A percentile compares a stretch with the other conserved stretches of the same genome.
These are phyloP conservation scores for Mastacembelus armatus DNA, from an alignment of 2,797 vertebrate species.

Conservation along the genomic window DNA sequence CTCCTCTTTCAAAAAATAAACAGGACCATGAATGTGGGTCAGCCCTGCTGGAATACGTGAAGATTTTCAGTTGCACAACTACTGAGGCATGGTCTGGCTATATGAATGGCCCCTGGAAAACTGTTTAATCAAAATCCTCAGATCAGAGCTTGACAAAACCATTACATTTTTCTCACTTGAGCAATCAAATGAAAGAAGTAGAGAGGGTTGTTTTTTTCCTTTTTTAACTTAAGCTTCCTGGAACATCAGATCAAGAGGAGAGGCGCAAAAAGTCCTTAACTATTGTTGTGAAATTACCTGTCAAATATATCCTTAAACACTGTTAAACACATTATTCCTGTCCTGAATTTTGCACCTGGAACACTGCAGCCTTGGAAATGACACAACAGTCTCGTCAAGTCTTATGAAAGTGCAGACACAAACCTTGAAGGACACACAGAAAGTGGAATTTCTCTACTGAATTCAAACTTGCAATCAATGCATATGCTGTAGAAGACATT, in stretches of 20 bases:
- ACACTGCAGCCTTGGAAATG: slow-evolving; percentile 11
- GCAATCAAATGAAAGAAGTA: slow-evolving; percentile 37
- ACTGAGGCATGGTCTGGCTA: slow-evolving; percentile 60
- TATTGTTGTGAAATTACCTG: not conserved
- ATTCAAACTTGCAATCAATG: slow-evolving; percentile 15
- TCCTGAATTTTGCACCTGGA: not conserved
- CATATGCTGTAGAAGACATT: slow-evolving; percentile 6
- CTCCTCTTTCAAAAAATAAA: slow-evolving; percentile 42
- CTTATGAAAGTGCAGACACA: not conserved
- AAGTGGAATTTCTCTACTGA: slow-evolving; percentile 16
- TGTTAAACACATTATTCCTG: slow-evolving; percentile 9
- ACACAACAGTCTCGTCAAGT: slow-evolving; percentile 4
- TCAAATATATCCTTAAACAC: slow-evolving; percentile 12
- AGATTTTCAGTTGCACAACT: slow-evolving; percentile 53
- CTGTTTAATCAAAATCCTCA: slow-evolving; percentile 65
- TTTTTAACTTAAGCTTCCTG: not conserved
- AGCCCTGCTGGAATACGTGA: slow-evolving; percentile 37
- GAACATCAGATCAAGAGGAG: not conserved
- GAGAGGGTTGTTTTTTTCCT: not conserved
- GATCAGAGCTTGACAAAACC: slow-evolving; percentile 51
- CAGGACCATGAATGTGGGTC: slow-evolving; percentile 34
- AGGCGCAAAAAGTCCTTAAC: slow-evolving; percentile 2
- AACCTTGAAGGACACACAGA: slow-evolving; percentile 2
- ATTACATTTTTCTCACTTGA: slow-evolving; percentile 40
- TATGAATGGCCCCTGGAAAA: slow-evolving; percentile 35